These are phyloP conservation scores for Acanthoscelides obtectus DNA, from an alignment of 2,888 invertebrate genomes.

Conservation along the genomic window DNA sequence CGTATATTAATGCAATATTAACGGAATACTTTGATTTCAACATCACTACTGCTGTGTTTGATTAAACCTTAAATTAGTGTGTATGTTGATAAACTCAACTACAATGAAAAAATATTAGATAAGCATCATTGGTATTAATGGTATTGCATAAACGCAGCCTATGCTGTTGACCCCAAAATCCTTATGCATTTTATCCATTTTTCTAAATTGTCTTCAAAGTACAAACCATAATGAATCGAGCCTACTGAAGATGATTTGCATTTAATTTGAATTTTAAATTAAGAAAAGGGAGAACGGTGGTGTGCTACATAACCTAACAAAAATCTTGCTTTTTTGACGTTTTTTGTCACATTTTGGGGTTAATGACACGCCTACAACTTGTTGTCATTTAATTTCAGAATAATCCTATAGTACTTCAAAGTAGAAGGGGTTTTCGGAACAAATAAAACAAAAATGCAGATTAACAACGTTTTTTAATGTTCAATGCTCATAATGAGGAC, in stretches of 20 bases:
- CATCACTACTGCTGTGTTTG: background rate
- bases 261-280: background rate
- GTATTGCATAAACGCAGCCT: background rate
- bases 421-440: too few relatives aligned
- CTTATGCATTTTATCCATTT: background rate
- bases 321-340: background rate
- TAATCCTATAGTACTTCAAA: too few relatives aligned
- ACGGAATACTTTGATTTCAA: background rate
- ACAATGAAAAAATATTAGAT: background rate
- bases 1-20: background rate
- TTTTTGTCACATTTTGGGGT: background rate
- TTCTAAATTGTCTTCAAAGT: background rate
- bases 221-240: background rate
- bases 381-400: background rate
- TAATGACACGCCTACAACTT: background rate
- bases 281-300: background rate
- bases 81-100: background rate
- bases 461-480: too few relatives aligned
- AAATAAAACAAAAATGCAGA: too few relatives aligned
- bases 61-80: background rate
- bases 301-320: slow-evolving; percentile 1
- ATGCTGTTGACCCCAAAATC: background rate
- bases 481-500: too few relatives aligned
- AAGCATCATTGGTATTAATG: background rate
- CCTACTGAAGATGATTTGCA: background rate